Conservation (phyloP, 2,113 vertebrate genomes). For the Rhynchomys soricoides region DNA sequence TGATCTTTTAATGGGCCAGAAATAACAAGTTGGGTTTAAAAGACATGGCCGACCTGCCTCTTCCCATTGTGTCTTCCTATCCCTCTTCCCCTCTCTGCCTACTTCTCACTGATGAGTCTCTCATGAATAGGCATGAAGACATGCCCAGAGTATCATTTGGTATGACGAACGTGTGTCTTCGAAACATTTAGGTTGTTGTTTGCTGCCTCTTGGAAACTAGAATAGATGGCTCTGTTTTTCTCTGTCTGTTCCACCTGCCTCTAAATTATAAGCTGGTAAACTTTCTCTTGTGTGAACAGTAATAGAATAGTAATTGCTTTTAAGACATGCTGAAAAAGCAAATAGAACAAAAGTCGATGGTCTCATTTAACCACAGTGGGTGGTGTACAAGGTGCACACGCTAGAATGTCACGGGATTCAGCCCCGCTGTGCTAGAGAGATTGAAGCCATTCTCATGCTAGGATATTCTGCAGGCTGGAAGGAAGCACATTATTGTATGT, state of each 20-base stretch:
- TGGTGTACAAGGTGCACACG: background rate
- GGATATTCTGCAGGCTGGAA: constrained; percentile 25
- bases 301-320: constrained; percentile 75
- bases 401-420: background rate
- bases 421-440: background rate
- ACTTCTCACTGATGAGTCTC: constrained; percentile 41
- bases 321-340: constrained; percentile 64
- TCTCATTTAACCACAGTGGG: constrained; percentile 57
- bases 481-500: constrained; percentile 8
- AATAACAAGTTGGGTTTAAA: constrained; percentile 56
- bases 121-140: constrained; percentile 58
- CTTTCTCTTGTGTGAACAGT: constrained; percentile 70
- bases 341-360: constrained; percentile 24
- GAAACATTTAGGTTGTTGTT: constrained; percentile 47
- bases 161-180: constrained; percentile 6
- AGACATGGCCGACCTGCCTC: constrained; percentile 1
- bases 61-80: background rate
- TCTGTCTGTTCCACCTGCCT: constrained; percentile 57
- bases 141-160: background rate
- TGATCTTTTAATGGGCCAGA: constrained; percentile 56
- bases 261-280: constrained; percentile 71
- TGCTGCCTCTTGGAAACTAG: constrained; percentile 24
- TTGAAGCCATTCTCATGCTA: constrained; percentile 3
- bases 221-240: constrained; percentile 46
- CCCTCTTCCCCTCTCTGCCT: background rate